Percentiles rank a stretch among this genome's conserved stretches.
Evolutionary conservation across 2,888 invertebrate species (phyloP).

Genomic region (Drosophila nigricruria): DNA sequence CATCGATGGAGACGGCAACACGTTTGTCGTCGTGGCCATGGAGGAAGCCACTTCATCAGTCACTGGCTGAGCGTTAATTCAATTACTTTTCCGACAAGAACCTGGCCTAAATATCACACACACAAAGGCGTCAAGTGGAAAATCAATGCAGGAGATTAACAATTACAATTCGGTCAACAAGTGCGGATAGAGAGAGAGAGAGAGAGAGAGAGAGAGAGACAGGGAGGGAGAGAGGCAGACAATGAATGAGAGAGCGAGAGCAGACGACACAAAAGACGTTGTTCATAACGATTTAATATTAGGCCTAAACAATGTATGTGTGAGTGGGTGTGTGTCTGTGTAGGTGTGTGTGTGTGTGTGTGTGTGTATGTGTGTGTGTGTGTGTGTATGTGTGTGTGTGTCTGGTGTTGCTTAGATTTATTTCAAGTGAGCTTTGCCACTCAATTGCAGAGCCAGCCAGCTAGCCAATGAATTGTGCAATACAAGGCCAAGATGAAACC

Average conservation of each 20-base stretch:
- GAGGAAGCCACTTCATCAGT: constrained; percentile 44
- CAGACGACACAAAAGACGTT: constrained; percentile 27
- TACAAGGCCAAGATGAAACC: constrained; percentile 41
- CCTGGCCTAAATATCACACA: constrained; percentile 48
- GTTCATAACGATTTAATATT: constrained; percentile 67
- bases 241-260: not conserved
- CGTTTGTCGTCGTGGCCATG: not conserved
- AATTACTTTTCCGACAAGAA: constrained; percentile 39
- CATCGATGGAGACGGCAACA: not conserved
- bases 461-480: constrained; percentile 23
- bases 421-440: constrained; percentile 59
- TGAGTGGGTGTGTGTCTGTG: not conserved
- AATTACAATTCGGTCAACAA: constrained; percentile 68
- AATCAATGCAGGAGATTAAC: constrained; percentile 75
- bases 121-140: constrained; percentile 41
- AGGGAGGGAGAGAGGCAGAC: not conserved
- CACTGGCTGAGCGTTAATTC: constrained; percentile 47
- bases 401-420: constrained; percentile 51
- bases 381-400: not conserved
- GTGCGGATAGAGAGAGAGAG: constrained; percentile 6
- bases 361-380: not conserved
- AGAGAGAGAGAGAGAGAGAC: not conserved
- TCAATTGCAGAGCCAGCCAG: constrained; percentile 54
- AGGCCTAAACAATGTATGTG: constrained; percentile 21
- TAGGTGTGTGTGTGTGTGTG: constrained; percentile 5